phyloP scores from a whole-genome alignment of 2,797 vertebrate species.

The Muscicapa striata region DNA sequence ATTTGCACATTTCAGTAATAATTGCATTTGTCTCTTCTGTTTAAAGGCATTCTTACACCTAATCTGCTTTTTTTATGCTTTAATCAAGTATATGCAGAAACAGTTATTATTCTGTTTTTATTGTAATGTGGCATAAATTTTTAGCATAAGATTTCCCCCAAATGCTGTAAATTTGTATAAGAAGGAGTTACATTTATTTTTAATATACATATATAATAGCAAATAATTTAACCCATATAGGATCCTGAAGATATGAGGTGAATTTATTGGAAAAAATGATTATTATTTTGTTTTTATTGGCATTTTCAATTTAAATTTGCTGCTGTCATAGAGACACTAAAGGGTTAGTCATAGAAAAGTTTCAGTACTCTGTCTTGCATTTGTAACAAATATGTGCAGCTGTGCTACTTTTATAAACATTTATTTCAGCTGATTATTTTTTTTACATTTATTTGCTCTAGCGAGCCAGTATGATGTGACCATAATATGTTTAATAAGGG shows the following conservation, averaged over 20 bases:
- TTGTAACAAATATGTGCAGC: conserved; percentile 69
- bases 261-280: not conserved
- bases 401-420: conserved; percentile 68
- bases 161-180: conserved; percentile 4
- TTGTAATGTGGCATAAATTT: conserved; percentile 29
- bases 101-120: conserved; percentile 65
- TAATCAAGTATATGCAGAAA: conserved; percentile 73
- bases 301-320: conserved; percentile 6
- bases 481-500: conserved; percentile 29
- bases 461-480: conserved; percentile 24
- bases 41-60: conserved; percentile 69
- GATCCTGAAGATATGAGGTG: not conserved
- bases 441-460: conserved; percentile 30
- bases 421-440: conserved; percentile 72
- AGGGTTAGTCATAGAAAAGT: conserved; percentile 58
- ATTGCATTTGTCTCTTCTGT: conserved; percentile 68
- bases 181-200: not conserved
- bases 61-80: conserved; percentile 64
- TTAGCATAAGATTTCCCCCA: conserved; percentile 39
- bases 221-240: not conserved
- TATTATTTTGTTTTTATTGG: not conserved
- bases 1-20: conserved; percentile 66
- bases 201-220: not conserved
- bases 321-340: conserved; percentile 44
- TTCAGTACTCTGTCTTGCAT: conserved; percentile 45